phyloP scores from a whole-genome alignment of 2,113 vertebrate genomes.

The Ictalurus punctatus region DNA sequence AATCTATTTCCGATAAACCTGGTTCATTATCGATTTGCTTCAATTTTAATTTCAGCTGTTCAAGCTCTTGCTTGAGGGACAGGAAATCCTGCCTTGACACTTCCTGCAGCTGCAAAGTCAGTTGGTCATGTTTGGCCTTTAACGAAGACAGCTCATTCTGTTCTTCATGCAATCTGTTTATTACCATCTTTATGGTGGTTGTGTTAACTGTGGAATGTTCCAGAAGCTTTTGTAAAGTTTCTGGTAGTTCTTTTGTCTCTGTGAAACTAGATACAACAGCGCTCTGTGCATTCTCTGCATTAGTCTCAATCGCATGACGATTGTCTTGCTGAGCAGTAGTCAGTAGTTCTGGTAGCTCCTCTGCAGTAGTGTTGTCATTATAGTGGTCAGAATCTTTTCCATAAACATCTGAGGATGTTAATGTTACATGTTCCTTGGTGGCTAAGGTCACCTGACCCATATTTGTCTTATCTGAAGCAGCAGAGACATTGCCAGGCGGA shows the following conservation, averaged over 20 bases:
- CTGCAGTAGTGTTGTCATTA: not conserved
- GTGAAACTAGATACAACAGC: not conserved
- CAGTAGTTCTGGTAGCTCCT: not conserved
- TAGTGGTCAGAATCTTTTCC: not conserved
- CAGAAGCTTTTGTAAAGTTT: not conserved
- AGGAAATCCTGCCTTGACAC: constrained; percentile 50
- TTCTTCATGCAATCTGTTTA: constrained; percentile 32
- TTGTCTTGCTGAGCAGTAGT: not conserved
- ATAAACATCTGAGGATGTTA: not conserved
- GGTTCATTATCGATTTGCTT: constrained; percentile 16
- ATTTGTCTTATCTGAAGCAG: constrained; percentile 2
- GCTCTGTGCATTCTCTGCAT: not conserved
- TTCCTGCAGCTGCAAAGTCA: constrained; percentile 33
- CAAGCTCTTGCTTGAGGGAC: constrained; percentile 57
- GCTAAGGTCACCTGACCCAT: not conserved
- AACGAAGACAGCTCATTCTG: constrained; percentile 28
- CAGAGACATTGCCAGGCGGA: not conserved
- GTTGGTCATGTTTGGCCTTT: constrained; percentile 31
- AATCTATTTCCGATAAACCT: not conserved
- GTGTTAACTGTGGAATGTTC: constrained; percentile 14
- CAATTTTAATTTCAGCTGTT: constrained; percentile 58
- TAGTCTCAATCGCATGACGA: not conserved
- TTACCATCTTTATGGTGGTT: constrained; percentile 10
- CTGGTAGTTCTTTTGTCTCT: not conserved
- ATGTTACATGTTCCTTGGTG: not conserved